Base-by-base conservation (phyloP, 2,113 vertebrate species). In the Mormyrus iriodes region DNA sequence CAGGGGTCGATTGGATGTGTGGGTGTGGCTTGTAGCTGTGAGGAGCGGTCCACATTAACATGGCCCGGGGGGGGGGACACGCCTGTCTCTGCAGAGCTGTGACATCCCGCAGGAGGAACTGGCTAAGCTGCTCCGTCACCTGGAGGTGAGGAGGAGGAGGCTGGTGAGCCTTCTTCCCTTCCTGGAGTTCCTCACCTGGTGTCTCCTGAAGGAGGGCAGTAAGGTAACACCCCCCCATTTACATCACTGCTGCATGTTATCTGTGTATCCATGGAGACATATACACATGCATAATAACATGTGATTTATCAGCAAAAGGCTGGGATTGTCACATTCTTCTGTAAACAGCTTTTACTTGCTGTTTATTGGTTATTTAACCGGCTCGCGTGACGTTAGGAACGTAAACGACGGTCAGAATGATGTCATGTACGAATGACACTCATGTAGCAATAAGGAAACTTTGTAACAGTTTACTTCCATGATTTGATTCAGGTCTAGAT, bases 171-270 rank as follows among this genome's bases (percentile, higher is more conserved):
- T 93, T 46, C 88, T 92, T 61, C 91, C 91, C 42, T 91, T 93
- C 88, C 88, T 93, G 90, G 92, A 93, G 76, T 92, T 93, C 65
- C 73, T 93, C 79, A 93, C 92, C 55, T 93, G 92, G 92, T 92
- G 91, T 42, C 51, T 93, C 48, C 90, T 93, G 31, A 91, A 91
- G 79, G 83, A 89, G 35, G 91, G 90, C 58, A 90, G 61, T 53
- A 55, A 85, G 90, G 92, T 93, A 13, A 84, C 3, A 3, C 39
- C 76, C 24, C 48, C 27, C 9, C 31, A 27, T 21, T 53, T 61
- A 10, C 8, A 42, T 69, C 44, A 55, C 39, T 2, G 17, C 27
- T 31, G n/a, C 27, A 2, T 31, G 21, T 24, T 24, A 24, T 58
- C 55, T 58, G 58, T 27, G 58, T 79, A 3, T 42, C 73, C 73